Evolutionary conservation across 1,140 invertebrate genomes (phyloP).

Genomic region (Drosophila kohkoa): DNA sequence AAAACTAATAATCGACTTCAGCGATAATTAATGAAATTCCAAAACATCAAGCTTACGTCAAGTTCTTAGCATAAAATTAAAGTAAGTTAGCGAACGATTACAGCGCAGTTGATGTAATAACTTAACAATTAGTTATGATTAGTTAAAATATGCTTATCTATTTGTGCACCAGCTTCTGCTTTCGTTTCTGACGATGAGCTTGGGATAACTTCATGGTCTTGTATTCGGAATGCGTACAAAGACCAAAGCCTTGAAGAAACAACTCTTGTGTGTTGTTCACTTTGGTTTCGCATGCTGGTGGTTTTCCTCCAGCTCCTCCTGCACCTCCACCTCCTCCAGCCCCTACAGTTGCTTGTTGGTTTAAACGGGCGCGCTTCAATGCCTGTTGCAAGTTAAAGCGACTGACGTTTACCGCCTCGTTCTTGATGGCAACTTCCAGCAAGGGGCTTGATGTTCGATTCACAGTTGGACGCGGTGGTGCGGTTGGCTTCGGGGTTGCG

Average conservation of each 20-base stretch:
- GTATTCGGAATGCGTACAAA: slow-evolving; percentile 53
- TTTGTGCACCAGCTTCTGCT: slow-evolving; percentile 18
- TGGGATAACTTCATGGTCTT: slow-evolving; percentile 33
- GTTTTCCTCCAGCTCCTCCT: no score
- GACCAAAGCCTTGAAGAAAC: slow-evolving; percentile 59
- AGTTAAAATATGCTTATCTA: slow-evolving; percentile 3
- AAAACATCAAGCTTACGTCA: no score
- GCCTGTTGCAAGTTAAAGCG: slow-evolving; percentile 61
- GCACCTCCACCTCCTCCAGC: no score
- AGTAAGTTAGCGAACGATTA: no score
- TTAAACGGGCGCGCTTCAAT: slow-evolving; percentile 51
- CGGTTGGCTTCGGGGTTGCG: no score
- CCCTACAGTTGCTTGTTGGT: neutral
- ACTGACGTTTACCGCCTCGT: slow-evolving; percentile 47
- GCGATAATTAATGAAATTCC: no score
- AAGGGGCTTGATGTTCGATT: neutral
- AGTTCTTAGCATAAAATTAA: no score
- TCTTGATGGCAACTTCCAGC: neutral
- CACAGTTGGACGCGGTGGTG: slow-evolving; percentile 20
- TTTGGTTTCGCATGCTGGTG: slow-evolving; percentile 16
- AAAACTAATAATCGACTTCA: no score
- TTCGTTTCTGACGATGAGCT: slow-evolving; percentile 44
- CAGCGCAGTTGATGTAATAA: neutral
- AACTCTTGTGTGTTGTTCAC: slow-evolving; percentile 36
- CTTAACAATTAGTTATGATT: neutral